phyloP scores from a whole-genome alignment of 2,888 invertebrate species.

The Mellilla xanthometata region DNA sequence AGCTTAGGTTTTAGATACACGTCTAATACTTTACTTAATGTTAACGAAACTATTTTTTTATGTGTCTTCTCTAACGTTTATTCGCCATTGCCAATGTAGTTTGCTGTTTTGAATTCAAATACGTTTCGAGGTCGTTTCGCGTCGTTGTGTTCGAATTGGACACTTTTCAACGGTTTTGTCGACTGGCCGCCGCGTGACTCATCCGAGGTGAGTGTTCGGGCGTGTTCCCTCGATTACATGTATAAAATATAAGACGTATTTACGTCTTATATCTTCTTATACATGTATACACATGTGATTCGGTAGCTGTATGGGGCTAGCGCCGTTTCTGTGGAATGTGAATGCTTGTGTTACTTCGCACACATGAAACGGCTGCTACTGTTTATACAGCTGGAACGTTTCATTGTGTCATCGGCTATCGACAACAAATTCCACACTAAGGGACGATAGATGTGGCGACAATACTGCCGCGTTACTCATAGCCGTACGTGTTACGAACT shows the following conservation, averaged over 20 bases:
- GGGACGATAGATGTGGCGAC: constrained; percentile 49
- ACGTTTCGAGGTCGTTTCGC: constrained; percentile 28
- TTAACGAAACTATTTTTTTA: constrained; percentile 22
- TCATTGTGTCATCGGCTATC: constrained; percentile 46
- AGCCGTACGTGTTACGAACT: constrained; percentile 13
- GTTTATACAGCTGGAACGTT: constrained; percentile 60
- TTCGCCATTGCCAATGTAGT: constrained; percentile 24
- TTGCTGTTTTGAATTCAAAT: constrained; percentile 30
- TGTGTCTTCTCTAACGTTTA: constrained; percentile 18
- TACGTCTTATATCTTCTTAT: no score
- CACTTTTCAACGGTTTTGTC: constrained; percentile 50
- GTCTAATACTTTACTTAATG: constrained; percentile 14
- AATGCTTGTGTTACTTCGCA: constrained; percentile 8
- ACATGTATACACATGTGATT: no score
- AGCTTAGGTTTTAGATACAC: constrained; percentile 10
- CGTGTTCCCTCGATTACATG: constrained; percentile 46
- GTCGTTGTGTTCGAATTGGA: constrained; percentile 43
- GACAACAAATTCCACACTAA: constrained; percentile 58
- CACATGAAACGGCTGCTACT: constrained; percentile 22
- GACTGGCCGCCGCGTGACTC: constrained; percentile 61
- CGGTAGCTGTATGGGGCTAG: constrained; percentile 1
- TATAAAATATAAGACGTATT: constrained; percentile 22
- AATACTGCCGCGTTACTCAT: constrained; percentile 40
- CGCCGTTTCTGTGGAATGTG: constrained; percentile 14
- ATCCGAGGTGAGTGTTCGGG: constrained; percentile 57